Conservation (phyloP, 2,888 invertebrate species). For the Eupeodes luniger region DNA sequence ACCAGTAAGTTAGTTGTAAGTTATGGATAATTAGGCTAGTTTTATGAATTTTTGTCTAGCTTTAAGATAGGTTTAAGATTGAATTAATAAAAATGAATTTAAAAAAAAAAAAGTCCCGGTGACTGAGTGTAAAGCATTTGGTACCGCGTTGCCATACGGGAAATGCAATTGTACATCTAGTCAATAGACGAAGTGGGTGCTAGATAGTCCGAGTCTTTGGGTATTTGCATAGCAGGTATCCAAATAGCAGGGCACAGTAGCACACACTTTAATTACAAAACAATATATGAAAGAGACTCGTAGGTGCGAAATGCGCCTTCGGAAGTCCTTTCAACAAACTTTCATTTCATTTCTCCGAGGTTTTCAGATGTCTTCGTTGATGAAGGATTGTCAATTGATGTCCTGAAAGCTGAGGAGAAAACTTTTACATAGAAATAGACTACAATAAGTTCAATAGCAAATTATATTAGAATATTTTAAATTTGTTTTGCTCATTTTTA, state of each 20-base stretch:
- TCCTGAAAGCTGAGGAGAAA: background rate
- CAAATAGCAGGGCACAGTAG: background rate
- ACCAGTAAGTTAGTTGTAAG: no score
- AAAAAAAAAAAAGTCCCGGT: no score
- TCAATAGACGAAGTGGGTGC: background rate
- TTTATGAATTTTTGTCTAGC: no score
- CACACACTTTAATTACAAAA: background rate
- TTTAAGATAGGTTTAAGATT: no score
- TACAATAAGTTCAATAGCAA: no score
- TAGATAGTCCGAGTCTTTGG: background rate
- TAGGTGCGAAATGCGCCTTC: background rate
- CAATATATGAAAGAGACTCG: background rate
- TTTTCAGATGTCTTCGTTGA: background rate
- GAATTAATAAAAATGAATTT: no score
- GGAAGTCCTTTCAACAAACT: background rate
- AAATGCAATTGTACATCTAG: background rate
- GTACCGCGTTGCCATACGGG: background rate
- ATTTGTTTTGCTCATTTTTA: background rate
- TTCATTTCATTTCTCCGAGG: background rate
- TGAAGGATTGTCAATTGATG: background rate
- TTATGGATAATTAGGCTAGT: no score
- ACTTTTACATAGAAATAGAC: no score
- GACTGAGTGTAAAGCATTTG: background rate
- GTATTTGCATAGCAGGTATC: slow-evolving; percentile 1
- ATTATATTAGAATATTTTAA: background rate